These are phyloP conservation scores for Andinoacara biseriatus DNA, from an alignment of 2,113 vertebrate genomes.

Conservation along the genomic window DNA sequence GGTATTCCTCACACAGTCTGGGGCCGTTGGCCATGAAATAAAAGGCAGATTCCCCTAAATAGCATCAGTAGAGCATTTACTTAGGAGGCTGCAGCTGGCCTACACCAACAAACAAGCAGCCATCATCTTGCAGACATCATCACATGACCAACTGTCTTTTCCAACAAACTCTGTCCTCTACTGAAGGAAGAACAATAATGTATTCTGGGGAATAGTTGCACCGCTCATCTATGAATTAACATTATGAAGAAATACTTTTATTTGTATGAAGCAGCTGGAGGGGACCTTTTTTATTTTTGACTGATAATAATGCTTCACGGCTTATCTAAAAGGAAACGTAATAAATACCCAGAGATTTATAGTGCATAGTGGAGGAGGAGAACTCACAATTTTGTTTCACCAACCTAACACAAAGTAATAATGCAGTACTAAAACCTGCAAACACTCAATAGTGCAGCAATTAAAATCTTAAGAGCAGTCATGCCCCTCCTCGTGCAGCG, in stretches of 20 bases:
- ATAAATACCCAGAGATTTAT: not conserved
- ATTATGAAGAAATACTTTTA: not conserved
- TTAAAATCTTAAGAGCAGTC: not conserved
- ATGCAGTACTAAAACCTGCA: not conserved
- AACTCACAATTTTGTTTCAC: not conserved
- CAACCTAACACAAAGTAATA: not conserved
- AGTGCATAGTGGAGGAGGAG: not conserved
- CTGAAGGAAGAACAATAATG: not conserved
- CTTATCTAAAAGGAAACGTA: not conserved
- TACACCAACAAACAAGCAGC: conserved; percentile 38
- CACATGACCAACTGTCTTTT: conserved; percentile 7
- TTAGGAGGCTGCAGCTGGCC: conserved; percentile 28
- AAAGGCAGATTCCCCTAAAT: conserved; percentile 9
- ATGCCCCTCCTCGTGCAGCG: not conserved
- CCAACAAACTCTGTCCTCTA: not conserved
- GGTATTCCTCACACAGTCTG: not conserved
- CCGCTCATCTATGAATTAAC: not conserved
- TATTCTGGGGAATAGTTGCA: not conserved
- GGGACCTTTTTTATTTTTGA: not conserved
- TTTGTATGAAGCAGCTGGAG: not conserved
- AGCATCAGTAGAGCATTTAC: conserved; percentile 23
- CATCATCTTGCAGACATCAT: not conserved
- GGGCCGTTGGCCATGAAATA: conserved; percentile 4
- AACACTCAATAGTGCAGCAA: not conserved
- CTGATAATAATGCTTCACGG: not conserved